Evolutionary conservation across 2,888 invertebrate species (phyloP), one percentile per base, ranked within the genome.

Genomic region (Anticlea derivata): DNA sequence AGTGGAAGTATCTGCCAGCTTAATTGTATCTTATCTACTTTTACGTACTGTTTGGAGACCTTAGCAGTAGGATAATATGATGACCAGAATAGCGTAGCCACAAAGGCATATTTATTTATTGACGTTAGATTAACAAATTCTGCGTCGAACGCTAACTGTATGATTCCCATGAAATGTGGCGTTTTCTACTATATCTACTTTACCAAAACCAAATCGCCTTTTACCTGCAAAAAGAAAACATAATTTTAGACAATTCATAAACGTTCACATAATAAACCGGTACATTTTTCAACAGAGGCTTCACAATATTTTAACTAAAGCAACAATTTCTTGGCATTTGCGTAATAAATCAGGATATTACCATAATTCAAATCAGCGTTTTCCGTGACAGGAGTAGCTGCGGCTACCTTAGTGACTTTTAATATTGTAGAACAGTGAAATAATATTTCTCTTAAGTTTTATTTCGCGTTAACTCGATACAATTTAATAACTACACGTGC

Each of bases 181-280:
- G 61, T 65, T 68, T 66, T 60, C 60, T 53, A 33, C 49, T 48
- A 54, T n/a, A 33, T 2, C 13, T 29, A 11, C 47, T 39, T 55
- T 50, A 58, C 45, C 24, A 26, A 35, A 48, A 43, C 57, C 40
- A 38, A 41, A 30, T 34, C 33, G 39, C 48, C 46, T 50, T 62
- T 71, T 78, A 78, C 78, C 78, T 78, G 77, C 40, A 68, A 72
- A 66, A 55, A 57, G 31, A 65, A 61, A 65, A 56, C 50, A 37
- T 38, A 58, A 57, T 53, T 57, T 61, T 46, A 59, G 53, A 17
- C 29, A 50, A 40, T 33, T 29, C 17, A 30, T 35, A 23, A 46
- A 24, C 29, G 13, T 48, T 12, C 38, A 50, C 27, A 38, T 39
- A 50, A 52, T 46, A 35, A 38, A 50, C 8, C 45, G 22, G 12